phyloP scores from a whole-genome alignment of 2,797 vertebrate species.

The Semotilus atromaculatus region DNA sequence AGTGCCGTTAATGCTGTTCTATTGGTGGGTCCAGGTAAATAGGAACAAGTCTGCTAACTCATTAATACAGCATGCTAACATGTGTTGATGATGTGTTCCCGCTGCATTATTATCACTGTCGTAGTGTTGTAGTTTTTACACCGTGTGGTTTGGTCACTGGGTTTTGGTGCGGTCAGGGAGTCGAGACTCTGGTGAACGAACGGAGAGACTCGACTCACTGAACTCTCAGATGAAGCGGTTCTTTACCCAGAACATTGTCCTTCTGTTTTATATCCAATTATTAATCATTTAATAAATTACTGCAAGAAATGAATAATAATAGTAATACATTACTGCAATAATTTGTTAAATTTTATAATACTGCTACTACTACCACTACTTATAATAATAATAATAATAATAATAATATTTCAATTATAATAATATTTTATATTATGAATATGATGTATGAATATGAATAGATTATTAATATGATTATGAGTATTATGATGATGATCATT shows the following conservation, averaged over 20 bases:
- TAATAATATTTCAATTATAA: neutral
- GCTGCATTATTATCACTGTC: slow-evolving; percentile 51
- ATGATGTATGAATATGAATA: too few relatives aligned
- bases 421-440: neutral
- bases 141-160: slow-evolving; percentile 59
- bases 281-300: neutral
- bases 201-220: slow-evolving; percentile 30
- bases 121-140: slow-evolving; percentile 62
- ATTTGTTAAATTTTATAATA: neutral
- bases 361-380: neutral
- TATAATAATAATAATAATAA: neutral
- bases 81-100: slow-evolving; percentile 45
- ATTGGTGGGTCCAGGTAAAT: slow-evolving; percentile 90
- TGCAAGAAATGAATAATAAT: neutral
- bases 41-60: slow-evolving; percentile 77
- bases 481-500: neutral
- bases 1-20: slow-evolving; percentile 84
- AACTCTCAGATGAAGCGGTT: slow-evolving; percentile 41
- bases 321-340: neutral
- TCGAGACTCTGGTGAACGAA: neutral
- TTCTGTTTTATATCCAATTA: neutral
- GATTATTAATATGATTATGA: neutral
- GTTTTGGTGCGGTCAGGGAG: slow-evolving; percentile 32
- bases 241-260: slow-evolving; percentile 9
- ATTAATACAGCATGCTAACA: slow-evolving; percentile 71